A percentile compares a stretch with the other conserved stretches of the same genome.
These are phyloP conservation scores for Samia ricini DNA, from an alignment of 1,140 invertebrate genomes.

Conservation along the genomic window DNA sequence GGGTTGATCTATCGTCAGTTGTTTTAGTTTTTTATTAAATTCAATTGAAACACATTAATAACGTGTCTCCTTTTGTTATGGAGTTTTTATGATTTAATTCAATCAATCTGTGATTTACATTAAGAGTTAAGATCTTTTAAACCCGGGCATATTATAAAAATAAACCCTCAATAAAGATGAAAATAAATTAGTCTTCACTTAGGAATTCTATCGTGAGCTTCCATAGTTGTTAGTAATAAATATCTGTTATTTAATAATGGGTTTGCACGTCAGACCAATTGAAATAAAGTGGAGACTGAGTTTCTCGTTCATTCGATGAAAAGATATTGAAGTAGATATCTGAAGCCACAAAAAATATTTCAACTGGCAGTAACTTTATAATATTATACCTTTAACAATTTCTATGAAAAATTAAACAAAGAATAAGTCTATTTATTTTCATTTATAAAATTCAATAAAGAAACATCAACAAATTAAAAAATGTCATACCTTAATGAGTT, in stretches of 20 bases:
- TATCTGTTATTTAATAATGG: conserved; percentile 19
- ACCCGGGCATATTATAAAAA: not conserved
- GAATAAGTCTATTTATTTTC: no score
- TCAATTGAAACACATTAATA: no score
- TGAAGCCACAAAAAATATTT: not conserved
- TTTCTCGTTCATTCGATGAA: not conserved
- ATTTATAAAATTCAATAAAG: no score
- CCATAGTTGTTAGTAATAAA: conserved; percentile 1
- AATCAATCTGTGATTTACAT: not conserved
- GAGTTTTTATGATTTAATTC: not conserved
- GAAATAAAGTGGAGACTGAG: conserved; percentile 5
- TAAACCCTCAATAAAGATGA: not conserved
- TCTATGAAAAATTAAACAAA: not conserved
- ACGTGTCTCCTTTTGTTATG: no score
- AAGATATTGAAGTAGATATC: not conserved
- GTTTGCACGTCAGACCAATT: conserved; percentile 5
- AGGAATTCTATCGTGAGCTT: not conserved
- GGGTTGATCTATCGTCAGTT: no score
- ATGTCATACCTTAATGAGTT: no score
- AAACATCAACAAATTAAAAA: no score
- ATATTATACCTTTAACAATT: not conserved
- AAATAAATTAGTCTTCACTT: not conserved
- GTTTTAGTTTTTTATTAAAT: no score
- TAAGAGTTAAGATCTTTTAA: no score
- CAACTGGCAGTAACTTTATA: not conserved